Evolutionary conservation across 2,797 vertebrate species (phyloP), one percentile per base, ranked within the genome.

Genomic region (Enteromius radiatus): DNA sequence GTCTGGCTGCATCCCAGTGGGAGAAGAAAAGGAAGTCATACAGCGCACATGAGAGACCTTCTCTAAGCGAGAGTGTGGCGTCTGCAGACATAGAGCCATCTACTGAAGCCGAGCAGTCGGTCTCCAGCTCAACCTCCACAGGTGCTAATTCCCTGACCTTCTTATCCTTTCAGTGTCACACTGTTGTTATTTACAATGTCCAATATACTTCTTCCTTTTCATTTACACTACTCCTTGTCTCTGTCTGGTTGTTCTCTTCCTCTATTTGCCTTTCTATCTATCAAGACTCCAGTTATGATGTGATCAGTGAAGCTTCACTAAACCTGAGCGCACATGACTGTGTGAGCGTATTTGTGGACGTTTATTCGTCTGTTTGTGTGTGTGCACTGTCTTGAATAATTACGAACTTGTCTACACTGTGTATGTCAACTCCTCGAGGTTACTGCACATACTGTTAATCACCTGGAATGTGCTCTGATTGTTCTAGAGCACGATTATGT

Each of bases 1-100:
- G 91, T 86, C 92, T 99, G 84, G 97, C 94, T 0, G 96, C 92
- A 4, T 92, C 96, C 0, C 96, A 99, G 86, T 94, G 94, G 88
- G 96, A 96, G 88, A 97, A 96, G 78, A 96, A 94, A 75, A 91
- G 76, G 8, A 85, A 61, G 14, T 21, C 76, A 14, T 49, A 9
- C 12, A 9, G 10, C 3, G 2, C 7, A 15, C 49, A 65, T 21
- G 82, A 87, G 59, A 56, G 1, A 5, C 21, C 90, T 82, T 19
- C 83, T 47, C 0, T 76, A 75, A 11, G 85, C 81, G 26, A 84
- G 80, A 70, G 74, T 1, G 79, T 83, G 33, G 64, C 23, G 10
- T 47, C 84, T 0, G 0, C 75, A 10, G 86, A 87, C 3, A 64
- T 63, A 21, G 76, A 85, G 68, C 28, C 7, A n/a, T 47, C 33